Evolutionary conservation across 2,888 invertebrate species (phyloP).

Genomic region (Acanthopleura granulata): DNA sequence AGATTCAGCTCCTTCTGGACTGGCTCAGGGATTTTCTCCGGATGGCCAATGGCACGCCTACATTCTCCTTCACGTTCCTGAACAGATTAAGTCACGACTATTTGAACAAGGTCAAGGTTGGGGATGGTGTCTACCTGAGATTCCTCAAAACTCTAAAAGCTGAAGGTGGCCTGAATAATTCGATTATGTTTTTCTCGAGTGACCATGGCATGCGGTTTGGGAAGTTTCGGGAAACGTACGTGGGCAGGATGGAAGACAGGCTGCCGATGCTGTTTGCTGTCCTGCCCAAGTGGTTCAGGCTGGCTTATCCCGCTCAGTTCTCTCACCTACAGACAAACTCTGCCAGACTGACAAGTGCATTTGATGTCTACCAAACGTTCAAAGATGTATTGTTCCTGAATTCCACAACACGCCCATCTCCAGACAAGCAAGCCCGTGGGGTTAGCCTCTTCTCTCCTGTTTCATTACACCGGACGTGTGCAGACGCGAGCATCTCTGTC

Average conservation of each 20-base stretch:
- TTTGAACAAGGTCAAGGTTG: constrained; percentile 81
- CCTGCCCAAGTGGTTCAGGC: constrained; percentile 80
- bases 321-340: constrained; percentile 78
- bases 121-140: constrained; percentile 77
- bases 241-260: constrained; percentile 83
- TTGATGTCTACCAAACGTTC: constrained; percentile 85
- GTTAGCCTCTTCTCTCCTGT: constrained; percentile 83
- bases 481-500: constrained; percentile 77
- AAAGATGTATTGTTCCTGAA: constrained; percentile 73
- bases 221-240: constrained; percentile 83
- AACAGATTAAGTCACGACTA: constrained; percentile 86
- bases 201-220: constrained; percentile 94
- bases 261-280: constrained; percentile 83
- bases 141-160: constrained; percentile 73
- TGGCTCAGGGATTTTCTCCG: constrained; percentile 74
- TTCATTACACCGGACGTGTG: constrained; percentile 81
- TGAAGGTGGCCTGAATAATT: constrained; percentile 37
- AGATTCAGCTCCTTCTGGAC: constrained; percentile 80
- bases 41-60: constrained; percentile 74
- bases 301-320: constrained; percentile 76
- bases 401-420: not conserved
- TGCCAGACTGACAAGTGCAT: constrained; percentile 80
- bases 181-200: constrained; percentile 74
- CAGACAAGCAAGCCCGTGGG: constrained; percentile 32
- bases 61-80: constrained; percentile 88